Evolutionary conservation across 2,113 vertebrate genomes (phyloP).

Genomic region (Eira barbara): DNA sequence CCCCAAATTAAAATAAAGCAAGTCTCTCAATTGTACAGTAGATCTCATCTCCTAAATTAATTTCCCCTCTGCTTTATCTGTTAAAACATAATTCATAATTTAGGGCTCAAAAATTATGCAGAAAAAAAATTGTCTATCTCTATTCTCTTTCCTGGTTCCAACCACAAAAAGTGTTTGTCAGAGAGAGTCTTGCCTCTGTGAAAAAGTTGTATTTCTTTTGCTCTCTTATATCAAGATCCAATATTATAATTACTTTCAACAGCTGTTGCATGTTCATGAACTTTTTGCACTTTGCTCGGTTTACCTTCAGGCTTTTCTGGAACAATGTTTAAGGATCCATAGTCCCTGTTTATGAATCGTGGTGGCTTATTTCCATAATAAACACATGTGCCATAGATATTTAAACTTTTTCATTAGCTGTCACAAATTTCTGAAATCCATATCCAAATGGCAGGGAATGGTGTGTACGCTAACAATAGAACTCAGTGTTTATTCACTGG

Average conservation of each 20-base stretch:
- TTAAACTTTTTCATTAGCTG: background rate
- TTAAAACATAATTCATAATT: slow-evolving; percentile 65
- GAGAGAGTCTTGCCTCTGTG: background rate
- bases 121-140: slow-evolving; percentile 50
- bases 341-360: background rate
- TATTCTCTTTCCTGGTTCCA: slow-evolving; percentile 42
- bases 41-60: slow-evolving; percentile 67
- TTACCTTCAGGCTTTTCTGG: slow-evolving; percentile 14
- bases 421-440: background rate
- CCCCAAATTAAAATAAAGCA: slow-evolving; percentile 54
- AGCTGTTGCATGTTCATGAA: slow-evolving; percentile 30
- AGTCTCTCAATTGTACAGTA: slow-evolving; percentile 56
- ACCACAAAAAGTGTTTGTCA: slow-evolving; percentile 24
- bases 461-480: background rate
- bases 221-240: slow-evolving; percentile 37
- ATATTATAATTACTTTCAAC: slow-evolving; percentile 54
- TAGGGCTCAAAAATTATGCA: slow-evolving; percentile 47
- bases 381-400: background rate
- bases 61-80: slow-evolving; percentile 61
- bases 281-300: slow-evolving; percentile 55
- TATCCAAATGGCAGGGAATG: background rate
- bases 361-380: slow-evolving; percentile 7
- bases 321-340: background rate
- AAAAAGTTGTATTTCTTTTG: slow-evolving; percentile 46
- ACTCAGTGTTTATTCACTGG: background rate